These are phyloP conservation scores for Dendrophyllia cribrosa DNA, from an alignment of 64 coral and sea anemone species.

Conservation along the genomic window DNA sequence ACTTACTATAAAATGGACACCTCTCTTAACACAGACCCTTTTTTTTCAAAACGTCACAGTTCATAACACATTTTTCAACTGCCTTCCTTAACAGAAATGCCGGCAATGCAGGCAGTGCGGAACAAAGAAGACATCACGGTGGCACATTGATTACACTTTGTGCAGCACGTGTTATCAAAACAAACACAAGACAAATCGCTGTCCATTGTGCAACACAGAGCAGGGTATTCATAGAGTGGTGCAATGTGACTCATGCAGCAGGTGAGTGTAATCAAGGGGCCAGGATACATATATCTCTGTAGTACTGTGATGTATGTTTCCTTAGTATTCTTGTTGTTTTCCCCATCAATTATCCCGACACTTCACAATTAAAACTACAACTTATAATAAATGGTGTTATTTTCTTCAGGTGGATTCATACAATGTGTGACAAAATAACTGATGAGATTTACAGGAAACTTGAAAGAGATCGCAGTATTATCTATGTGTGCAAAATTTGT, in stretches of 20 bases:
- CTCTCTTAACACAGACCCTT: too few relatives aligned
- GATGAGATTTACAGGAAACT: slow-evolving; percentile 92
- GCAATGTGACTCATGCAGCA: slow-evolving; percentile 98
- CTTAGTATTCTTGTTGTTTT: neutral
- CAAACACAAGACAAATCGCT: slow-evolving; percentile 69
- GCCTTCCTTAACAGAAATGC: slow-evolving; percentile 61
- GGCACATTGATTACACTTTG: slow-evolving; percentile 88
- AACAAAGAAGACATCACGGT: slow-evolving; percentile 70
- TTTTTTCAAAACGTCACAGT: neutral
- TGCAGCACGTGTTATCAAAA: slow-evolving; percentile 84
- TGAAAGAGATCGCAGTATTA: slow-evolving; percentile 84
- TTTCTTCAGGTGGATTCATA: slow-evolving; percentile 87
- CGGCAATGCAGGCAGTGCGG: slow-evolving; percentile 79
- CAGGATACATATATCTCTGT: too few relatives aligned
- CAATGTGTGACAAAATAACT: slow-evolving; percentile 87
- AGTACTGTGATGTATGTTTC: neutral
- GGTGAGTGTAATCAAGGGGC: slow-evolving; percentile 45
- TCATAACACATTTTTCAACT: neutral
- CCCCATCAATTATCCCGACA: too few relatives aligned
- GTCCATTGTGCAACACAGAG: slow-evolving; percentile 85
- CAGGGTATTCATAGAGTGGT: slow-evolving; percentile 70
- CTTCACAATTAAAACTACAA: too few relatives aligned
- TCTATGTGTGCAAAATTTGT: slow-evolving; percentile 96
- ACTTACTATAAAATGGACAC: too few relatives aligned
- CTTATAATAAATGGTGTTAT: too few relatives aligned